Evolutionary conservation across 2,113 vertebrate genomes (phyloP).

Genomic region (Cricetomys ansorgei): DNA sequence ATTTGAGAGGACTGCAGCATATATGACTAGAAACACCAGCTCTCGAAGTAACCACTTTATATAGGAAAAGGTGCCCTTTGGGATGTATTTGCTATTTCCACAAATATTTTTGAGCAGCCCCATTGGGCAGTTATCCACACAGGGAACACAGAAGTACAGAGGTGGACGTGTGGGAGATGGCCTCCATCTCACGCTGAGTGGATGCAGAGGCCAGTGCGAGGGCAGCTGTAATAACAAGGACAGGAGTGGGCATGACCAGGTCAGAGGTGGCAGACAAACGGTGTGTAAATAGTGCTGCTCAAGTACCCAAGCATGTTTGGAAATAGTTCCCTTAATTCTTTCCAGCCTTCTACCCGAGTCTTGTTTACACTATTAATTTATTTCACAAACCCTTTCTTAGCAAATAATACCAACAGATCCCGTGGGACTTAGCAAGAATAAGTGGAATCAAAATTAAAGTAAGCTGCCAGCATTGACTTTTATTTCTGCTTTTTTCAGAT

Average conservation of each 20-base stretch:
- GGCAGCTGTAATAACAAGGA: background rate
- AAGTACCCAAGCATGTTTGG: background rate
- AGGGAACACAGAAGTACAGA: background rate
- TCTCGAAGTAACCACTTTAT: background rate
- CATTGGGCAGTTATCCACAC: background rate
- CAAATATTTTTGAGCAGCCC: background rate
- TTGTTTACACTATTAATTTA: slow-evolving; percentile 61
- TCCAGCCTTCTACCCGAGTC: slow-evolving; percentile 35
- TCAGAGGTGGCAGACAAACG: background rate
- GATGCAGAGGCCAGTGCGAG: background rate
- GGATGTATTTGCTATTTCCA: background rate
- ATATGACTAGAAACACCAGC: background rate
- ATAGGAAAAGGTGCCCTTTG: background rate
- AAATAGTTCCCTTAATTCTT: slow-evolving; percentile 31
- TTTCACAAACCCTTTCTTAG: slow-evolving; percentile 59
- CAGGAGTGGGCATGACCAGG: background rate
- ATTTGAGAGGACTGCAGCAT: background rate
- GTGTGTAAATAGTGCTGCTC: background rate
- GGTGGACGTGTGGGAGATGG: background rate
- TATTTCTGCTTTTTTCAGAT: slow-evolving; percentile 49
- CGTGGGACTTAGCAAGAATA: slow-evolving; percentile 38
- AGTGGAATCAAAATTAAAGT: slow-evolving; percentile 58
- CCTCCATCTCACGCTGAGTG: too few species aligned
- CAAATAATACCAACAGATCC: slow-evolving; percentile 49
- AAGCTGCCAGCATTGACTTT: slow-evolving; percentile 29